phyloP scores from a whole-genome alignment of 1,140 invertebrate genomes.

The Heliothis subflexa region DNA sequence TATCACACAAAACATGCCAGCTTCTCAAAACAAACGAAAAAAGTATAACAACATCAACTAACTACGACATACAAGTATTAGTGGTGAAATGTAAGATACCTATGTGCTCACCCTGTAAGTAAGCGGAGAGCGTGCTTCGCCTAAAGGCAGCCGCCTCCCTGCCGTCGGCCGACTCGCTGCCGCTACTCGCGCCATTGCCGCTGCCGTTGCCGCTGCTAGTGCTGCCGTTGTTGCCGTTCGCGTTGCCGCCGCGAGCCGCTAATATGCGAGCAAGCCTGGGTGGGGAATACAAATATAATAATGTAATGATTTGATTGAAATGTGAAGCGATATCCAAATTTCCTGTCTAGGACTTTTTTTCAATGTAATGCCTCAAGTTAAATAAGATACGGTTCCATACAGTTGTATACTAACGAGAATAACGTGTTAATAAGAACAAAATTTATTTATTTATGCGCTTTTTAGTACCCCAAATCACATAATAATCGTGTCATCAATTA shows the following conservation, averaged over 20 bases:
- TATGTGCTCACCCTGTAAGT: slow-evolving; percentile 87
- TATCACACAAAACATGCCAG: no score
- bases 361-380: no score
- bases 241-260: slow-evolving; percentile 64
- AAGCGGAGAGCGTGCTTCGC: slow-evolving; percentile 93
- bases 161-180: slow-evolving; percentile 59
- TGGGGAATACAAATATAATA: background rate
- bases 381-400: no score
- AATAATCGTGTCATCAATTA: no score
- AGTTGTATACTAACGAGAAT: no score
- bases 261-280: slow-evolving; percentile 72
- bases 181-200: slow-evolving; percentile 88
- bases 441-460: no score
- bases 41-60: background rate
- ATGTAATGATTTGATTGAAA: background rate
- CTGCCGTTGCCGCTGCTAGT: slow-evolving; percentile 88
- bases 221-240: slow-evolving; percentile 56
- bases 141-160: slow-evolving; percentile 93
- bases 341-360: no score
- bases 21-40: no score
- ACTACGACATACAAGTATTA: slow-evolving; percentile 1
- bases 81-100: background rate
- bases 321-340: background rate
- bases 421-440: no score
- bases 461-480: no score